These are phyloP conservation scores for Tenebrosternarchus preto DNA, from an alignment of 2,113 vertebrate species.

Conservation along the genomic window DNA sequence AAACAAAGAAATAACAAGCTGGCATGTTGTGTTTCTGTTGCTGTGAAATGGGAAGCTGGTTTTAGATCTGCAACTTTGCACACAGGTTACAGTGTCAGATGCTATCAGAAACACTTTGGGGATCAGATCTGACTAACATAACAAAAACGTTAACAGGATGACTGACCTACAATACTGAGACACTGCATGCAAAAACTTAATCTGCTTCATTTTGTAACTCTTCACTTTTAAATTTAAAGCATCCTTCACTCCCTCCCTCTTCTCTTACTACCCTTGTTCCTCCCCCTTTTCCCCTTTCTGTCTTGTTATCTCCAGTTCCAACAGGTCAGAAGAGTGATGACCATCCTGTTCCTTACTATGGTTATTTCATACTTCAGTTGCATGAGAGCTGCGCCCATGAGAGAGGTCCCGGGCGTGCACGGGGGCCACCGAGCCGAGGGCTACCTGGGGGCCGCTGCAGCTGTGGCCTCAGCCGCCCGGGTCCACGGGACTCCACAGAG, in stretches of 20 bases:
- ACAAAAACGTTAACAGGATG: slow-evolving; percentile 13
- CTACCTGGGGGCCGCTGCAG: slow-evolving; percentile 82
- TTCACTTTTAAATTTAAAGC: slow-evolving; percentile 18
- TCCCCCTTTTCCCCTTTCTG: slow-evolving; percentile 22
- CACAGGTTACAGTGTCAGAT: slow-evolving; percentile 18
- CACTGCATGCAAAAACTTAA: neutral
- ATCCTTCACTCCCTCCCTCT: slow-evolving; percentile 23
- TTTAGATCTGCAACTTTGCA: slow-evolving; percentile 36
- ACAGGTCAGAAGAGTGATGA: slow-evolving; percentile 99
- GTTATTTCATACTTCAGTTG: slow-evolving; percentile 99
- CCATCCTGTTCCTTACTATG: slow-evolving; percentile 99
- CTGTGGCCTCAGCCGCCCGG: slow-evolving; percentile 67
- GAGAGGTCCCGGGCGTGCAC: slow-evolving; percentile 84
- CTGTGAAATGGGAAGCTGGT: slow-evolving; percentile 31
- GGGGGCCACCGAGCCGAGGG: slow-evolving; percentile 93
- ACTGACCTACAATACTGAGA: slow-evolving; percentile 14
- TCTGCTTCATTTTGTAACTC: neutral
- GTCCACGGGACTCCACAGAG: slow-evolving; percentile 93
- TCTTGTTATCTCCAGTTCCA: slow-evolving; percentile 83
- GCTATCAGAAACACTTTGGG: slow-evolving; percentile 25
- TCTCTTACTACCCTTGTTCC: slow-evolving; percentile 1
- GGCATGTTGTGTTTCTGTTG: slow-evolving; percentile 39
- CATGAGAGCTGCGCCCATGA: slow-evolving; percentile 99
- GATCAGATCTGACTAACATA: slow-evolving; percentile 27
- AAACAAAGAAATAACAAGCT: slow-evolving; percentile 54